Conservation (phyloP, 2,797 vertebrate genomes). For the Dermochelys coriacea region DNA sequence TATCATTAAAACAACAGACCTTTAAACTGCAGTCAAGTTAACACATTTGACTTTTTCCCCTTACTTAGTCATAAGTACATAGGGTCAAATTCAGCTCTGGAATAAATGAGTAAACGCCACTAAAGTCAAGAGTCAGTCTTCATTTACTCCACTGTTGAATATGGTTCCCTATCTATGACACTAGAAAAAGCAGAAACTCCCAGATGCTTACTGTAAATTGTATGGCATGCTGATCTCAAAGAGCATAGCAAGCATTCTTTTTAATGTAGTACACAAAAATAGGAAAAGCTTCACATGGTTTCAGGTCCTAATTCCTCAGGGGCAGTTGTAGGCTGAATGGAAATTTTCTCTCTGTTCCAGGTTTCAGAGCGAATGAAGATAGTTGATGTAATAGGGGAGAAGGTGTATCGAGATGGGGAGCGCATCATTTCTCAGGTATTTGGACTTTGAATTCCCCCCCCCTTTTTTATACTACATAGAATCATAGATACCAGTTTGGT, state of each 20-base stretch:
- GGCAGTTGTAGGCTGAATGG: background rate
- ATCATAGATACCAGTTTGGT: background rate
- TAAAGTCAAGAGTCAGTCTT: background rate
- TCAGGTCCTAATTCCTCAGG: background rate
- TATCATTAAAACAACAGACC: background rate
- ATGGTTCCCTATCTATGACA: background rate
- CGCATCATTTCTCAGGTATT: slow-evolving; percentile 91
- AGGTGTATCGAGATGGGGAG: slow-evolving; percentile 91
- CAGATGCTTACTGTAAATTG: background rate
- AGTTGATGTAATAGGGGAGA: slow-evolving; percentile 95
- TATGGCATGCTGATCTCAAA: background rate
- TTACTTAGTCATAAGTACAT: background rate
- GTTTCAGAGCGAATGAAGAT: slow-evolving; percentile 96
- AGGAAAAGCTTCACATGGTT: background rate
- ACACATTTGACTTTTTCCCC: background rate
- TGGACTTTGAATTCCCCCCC: background rate
- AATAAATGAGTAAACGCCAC: background rate
- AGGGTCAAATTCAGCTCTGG: background rate
- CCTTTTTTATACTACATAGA: background rate
- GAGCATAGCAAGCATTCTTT: background rate
- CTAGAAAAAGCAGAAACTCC: background rate
- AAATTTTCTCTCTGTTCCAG: slow-evolving; percentile 78
- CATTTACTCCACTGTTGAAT: background rate
- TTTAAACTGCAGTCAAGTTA: background rate
- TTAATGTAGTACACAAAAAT: background rate